phyloP scores from a whole-genome alignment of 2,113 vertebrate genomes.

The Monarcha castaneiventris region DNA sequence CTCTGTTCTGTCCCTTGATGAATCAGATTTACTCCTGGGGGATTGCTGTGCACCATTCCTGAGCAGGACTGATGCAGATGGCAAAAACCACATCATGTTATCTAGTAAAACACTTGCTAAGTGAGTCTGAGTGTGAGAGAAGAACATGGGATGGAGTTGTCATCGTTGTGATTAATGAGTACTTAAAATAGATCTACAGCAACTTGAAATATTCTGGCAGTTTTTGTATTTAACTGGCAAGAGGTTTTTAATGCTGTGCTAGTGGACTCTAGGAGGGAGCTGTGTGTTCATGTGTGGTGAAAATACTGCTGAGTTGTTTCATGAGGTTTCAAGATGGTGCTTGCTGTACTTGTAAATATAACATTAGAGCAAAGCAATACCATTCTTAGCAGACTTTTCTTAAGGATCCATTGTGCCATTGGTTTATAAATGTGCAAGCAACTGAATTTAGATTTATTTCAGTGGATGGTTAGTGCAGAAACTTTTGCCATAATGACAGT shows the following conservation, averaged over 20 bases:
- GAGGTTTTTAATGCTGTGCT: not conserved
- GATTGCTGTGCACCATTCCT: accelerated
- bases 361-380: not conserved
- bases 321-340: not conserved
- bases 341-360: not conserved
- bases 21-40: not conserved
- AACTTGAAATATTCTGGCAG: not conserved
- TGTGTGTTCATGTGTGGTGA: not conserved
- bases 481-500: not conserved
- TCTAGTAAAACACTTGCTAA: not conserved
- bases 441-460: not conserved
- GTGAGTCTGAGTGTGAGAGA: not conserved
- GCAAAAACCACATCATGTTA: not conserved
- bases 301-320: not conserved
- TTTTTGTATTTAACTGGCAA: not conserved
- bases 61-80: not conserved
- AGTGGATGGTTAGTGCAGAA: not conserved
- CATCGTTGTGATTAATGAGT: not conserved
- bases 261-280: not conserved
- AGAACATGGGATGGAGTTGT: not conserved
- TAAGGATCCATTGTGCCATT: not conserved
- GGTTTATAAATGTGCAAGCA: not conserved
- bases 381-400: not conserved
- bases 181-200: not conserved
- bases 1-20: not conserved